Conservation (phyloP, 2,797 vertebrate species). For the Centropyge bicolor region DNA sequence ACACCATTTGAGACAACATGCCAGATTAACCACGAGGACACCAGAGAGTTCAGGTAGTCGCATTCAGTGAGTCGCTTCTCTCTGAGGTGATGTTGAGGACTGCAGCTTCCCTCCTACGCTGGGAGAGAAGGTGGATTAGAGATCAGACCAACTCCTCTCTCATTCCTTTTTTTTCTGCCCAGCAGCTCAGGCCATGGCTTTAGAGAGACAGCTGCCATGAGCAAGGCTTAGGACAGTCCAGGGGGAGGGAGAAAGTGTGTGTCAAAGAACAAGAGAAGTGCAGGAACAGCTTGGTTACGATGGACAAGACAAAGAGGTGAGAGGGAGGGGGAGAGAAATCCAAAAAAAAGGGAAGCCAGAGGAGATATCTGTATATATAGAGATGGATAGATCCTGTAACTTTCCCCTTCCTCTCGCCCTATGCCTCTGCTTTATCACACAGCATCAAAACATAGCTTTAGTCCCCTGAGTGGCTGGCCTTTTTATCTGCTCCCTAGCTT, state of each 20-base stretch:
- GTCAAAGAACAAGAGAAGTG: constrained; percentile 75
- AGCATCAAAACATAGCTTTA: constrained; percentile 80
- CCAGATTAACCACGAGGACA: constrained; percentile 36
- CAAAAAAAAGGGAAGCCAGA: constrained; percentile 43
- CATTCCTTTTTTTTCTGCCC: constrained; percentile 48
- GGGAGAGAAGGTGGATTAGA: constrained; percentile 73
- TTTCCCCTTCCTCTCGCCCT: constrained; percentile 64
- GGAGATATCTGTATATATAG: constrained; percentile 24
- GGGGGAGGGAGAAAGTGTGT: constrained; percentile 55
- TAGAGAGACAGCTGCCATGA: constrained; percentile 76
- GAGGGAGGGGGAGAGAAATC: constrained; percentile 25
- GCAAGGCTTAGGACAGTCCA: constrained; percentile 75
- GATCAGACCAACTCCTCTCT: constrained; percentile 62
- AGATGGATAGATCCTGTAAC: constrained; percentile 57
- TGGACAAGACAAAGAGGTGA: constrained; percentile 53
- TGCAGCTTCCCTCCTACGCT: constrained; percentile 48
- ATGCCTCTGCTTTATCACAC: constrained; percentile 76
- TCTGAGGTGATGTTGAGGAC: constrained; percentile 64
- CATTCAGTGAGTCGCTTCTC: constrained; percentile 53
- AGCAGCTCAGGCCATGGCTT: constrained; percentile 76
- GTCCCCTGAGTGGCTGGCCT: constrained; percentile 76
- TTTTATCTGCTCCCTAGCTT: constrained; percentile 81
- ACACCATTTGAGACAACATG: constrained; percentile 42
- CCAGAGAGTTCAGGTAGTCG: constrained; percentile 39
- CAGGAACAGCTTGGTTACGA: constrained; percentile 59